Base-by-base conservation (phyloP, 2,797 vertebrate species). In the Rhinogobio ventralis region DNA sequence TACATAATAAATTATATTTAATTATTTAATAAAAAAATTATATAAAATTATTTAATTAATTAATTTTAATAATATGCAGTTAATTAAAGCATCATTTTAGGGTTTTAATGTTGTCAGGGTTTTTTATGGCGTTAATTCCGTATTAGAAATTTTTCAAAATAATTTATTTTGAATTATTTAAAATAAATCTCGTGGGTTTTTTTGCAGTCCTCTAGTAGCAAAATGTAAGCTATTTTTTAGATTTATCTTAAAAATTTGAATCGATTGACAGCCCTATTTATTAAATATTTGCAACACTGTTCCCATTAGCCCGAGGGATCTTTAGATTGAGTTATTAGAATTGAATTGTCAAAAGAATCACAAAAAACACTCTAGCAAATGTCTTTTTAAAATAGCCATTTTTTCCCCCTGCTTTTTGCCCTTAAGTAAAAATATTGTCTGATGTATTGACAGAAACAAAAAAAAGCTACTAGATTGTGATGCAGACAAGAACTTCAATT, bases 311-410 rank as follows among this genome's bases (percentile, higher is more conserved):
- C 51, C 69, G 51, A 62, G 72, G 84, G 49, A 68, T 69, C 9
- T 57, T 81, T 76, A 76, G 39, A 86, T 75, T 68, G 76, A 68
- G 46, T 33, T 86, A 55, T 77, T 78, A 36, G 8, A n/a, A 77
- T 74, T 28, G 20, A 33, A 74, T 78, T 82, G 53, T 82, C 19
- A 30, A 81, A 81, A 25, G 19, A 78, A 23, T 6, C 8, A 42
- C 75, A 64, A 19, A 75, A 67, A 80, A 15, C 39, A 42, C 42
- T 28, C 25, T 30, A 79, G 69, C 19, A 73, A 60, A 66, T 81
- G 60, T 28, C 28, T 66, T 79, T n/a, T 49, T 49, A 33, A 42
- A 45, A 66, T 66, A 66, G 11, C 17, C 3, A 15, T 4, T 23
- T 72, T 72, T 19, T n/a, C 39, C 3, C 1, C 39, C 46, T 46